Evolutionary conservation across 2,113 vertebrate species (phyloP).

Genomic region (Ctenomys sociabilis): DNA sequence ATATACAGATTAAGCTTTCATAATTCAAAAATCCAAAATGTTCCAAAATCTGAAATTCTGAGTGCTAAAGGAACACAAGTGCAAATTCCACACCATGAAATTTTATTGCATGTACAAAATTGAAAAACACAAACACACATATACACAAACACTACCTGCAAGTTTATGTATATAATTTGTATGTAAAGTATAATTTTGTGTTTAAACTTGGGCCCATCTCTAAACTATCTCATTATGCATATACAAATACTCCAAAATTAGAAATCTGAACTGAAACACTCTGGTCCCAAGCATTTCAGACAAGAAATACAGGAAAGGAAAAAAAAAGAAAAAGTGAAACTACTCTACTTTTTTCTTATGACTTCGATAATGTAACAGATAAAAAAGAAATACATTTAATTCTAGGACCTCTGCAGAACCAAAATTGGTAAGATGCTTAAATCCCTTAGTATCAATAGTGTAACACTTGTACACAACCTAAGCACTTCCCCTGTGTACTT

Average conservation of each 20-base stretch:
- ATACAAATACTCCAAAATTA: neutral
- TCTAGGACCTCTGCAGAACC: neutral
- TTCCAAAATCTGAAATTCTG: neutral
- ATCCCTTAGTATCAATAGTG: neutral
- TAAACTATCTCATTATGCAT: neutral
- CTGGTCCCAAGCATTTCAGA: neutral
- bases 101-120: neutral
- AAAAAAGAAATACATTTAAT: neutral
- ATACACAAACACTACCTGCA: too few relatives aligned
- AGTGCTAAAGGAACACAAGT: neutral
- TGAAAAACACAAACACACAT: neutral
- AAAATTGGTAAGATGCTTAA: neutral
- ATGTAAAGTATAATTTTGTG: neutral
- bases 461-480: neutral
- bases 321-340: neutral
- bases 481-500: neutral
- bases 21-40: neutral
- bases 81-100: neutral
- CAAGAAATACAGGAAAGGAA: neutral
- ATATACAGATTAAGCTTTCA: neutral
- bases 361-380: neutral
- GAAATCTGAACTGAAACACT: neutral
- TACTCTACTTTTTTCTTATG: neutral
- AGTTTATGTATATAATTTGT: neutral
- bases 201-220: neutral